Percentiles rank a stretch among this genome's conserved stretches.
phyloP scores from a whole-genome alignment of 1,140 invertebrate genomes.

The Elymnias hypermnestra region DNA sequence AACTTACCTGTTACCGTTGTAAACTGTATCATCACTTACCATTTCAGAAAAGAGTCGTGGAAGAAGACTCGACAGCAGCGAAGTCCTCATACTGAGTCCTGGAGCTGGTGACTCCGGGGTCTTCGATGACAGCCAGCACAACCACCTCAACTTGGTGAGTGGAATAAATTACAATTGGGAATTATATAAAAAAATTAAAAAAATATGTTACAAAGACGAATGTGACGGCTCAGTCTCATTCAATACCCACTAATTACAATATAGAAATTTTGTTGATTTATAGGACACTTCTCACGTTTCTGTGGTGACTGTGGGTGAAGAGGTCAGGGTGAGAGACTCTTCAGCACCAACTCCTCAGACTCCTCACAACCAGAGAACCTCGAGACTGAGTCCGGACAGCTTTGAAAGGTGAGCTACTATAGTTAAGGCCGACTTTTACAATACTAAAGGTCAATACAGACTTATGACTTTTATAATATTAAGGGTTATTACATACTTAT shows the following conservation, averaged over 20 bases:
- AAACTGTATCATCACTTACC: too few species aligned
- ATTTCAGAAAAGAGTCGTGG: constrained; percentile 51
- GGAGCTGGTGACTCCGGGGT: constrained; percentile 77
- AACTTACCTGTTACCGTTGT: too few species aligned
- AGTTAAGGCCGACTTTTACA: too few species aligned
- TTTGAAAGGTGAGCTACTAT: constrained; percentile 27
- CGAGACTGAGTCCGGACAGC: constrained; percentile 49
- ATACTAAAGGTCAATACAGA: too few species aligned
- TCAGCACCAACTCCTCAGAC: constrained; percentile 50
- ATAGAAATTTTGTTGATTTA: neutral
- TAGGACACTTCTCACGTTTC: constrained; percentile 91
- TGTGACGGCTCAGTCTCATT: too few species aligned
- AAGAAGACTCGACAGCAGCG: constrained; percentile 86
- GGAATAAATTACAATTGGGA: too few species aligned
- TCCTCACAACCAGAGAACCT: constrained; percentile 5
- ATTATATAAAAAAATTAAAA: too few species aligned
- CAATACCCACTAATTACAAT: too few species aligned
- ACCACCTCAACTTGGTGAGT: constrained; percentile 47
- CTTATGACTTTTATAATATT: too few species aligned
- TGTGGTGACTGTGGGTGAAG: constrained; percentile 90
- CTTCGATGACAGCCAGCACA: constrained; percentile 75
- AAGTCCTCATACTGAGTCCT: constrained; percentile 85
- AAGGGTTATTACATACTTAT: too few species aligned
- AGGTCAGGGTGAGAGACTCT: constrained; percentile 83
- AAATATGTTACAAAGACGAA: too few species aligned